Evolutionary conservation across 2,888 invertebrate genomes (phyloP), one percentile per base, ranked within the genome.

Genomic region (Caenorhabditis plicata): DNA sequence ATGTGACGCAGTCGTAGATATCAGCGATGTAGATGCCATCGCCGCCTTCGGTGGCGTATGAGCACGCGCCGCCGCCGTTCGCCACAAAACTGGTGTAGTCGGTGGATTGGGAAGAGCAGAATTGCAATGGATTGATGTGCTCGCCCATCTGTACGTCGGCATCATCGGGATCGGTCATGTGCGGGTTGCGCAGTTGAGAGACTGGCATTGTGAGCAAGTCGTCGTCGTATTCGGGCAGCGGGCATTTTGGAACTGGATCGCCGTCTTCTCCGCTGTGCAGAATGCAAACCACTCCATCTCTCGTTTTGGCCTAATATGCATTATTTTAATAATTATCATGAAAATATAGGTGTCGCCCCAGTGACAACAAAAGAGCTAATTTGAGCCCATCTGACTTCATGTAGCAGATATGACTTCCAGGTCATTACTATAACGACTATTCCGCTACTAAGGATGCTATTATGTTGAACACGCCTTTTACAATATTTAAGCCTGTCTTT

Each of bases 101-200:
- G 36, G 74, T 76, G 40, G 68, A 66, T 35, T 53, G 60, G 3
- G 78, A 73, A 25, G 65, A 64, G 40, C 78, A 78, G 66, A 78
- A 78, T 58, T 78, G 78, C 9, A 78, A 72, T 8, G 78, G 78
- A 41, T 78, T 78, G 63, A 78, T 68, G 64, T 78, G 78, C 29
- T 78, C 78, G 25, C 78, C 78, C 70, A 78, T 75, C 15, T 64
- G 74, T 42, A 79, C 69, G 36, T 79, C 78, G 15, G 76, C 71
- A 47, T 78, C 78, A 43, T 78, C 78, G 15, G 78, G 77, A 42
- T 78, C 78, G 20, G 78, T 78, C 78, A 78, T 79, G n/a, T 78
- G 73, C 23, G 75, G 73, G 47, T 78, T 78, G 20, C 78, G 58
- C 29, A 78, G 70, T 51, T 78, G 78, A 0, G 78, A 78, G 5